Evolutionary conservation across 1,140 invertebrate species (phyloP), one percentile per base, ranked within the genome.

Genomic region (Drosophila elegans): DNA sequence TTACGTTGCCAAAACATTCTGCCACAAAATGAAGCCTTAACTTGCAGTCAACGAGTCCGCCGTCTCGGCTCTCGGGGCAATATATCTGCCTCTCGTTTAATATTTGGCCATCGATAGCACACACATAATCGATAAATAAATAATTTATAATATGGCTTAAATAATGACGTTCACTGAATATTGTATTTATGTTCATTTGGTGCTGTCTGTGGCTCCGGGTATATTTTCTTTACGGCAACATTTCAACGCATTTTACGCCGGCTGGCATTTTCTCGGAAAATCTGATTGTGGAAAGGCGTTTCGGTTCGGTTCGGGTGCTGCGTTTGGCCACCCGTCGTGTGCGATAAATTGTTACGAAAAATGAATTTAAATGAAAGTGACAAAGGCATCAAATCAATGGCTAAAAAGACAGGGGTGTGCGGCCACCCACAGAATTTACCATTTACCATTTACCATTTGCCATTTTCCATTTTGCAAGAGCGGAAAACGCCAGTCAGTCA

Each of bases 311-410:
- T 21, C 16, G 16, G 16, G 16, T 1, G n/a, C 6, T 51, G 16
- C 6, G 36, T 21, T 41, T 32, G 46, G 46, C 36, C 49, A 60
- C 72, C 69, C 49, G 34, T 61, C 38, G 64, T 79, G 55, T 72
- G 71, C 69, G 52, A 69, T 71, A 78, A 83, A 84, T 72, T 77
- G 81, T 59, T 61, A 52, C 81, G 67, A 80, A 77, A 80, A 81
- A 76, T 81, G 66, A 80, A 77, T 84, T 83, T 75, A 71, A 83
- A 83, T 84, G 53, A 64, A 67, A 67, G 64, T 61, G 54, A 54
- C 55, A 54, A 66, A 39, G 52, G 34, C 80, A 74, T 56, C 66
- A 73, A 72, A 73, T 84, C 76, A 84, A 67, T 84, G 57, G 62
- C 76, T 56, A 64, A 54, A 68, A 60, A 67, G 62, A 38, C 64